Evolutionary conservation across 2,113 vertebrate genomes (phyloP).

Genomic region (Centropus bengalensis): DNA sequence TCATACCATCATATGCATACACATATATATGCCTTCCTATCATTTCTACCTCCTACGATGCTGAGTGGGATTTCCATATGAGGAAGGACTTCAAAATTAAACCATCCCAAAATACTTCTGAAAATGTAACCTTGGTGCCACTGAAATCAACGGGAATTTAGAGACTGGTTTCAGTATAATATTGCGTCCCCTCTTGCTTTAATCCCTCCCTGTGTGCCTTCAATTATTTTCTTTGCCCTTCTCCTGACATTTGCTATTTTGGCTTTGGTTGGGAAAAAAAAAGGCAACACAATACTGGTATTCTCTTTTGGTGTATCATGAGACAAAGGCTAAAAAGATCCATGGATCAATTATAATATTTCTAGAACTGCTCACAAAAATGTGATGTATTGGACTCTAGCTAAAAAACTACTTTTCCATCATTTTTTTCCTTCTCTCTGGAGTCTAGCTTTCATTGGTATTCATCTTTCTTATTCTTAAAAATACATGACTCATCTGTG

Average conservation of each 20-base stretch:
- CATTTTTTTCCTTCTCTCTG: conserved; percentile 2
- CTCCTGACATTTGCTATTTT: conserved; percentile 45
- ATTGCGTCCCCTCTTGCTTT: conserved; percentile 1
- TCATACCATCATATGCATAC: conserved; percentile 61
- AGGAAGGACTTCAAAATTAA: conserved; percentile 61
- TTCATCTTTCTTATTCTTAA: neutral
- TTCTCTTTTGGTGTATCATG: neutral
- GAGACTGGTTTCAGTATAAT: neutral
- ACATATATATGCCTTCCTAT: conserved; percentile 67
- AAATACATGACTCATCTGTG: neutral
- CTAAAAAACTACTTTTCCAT: neutral
- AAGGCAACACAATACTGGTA: conserved; percentile 13
- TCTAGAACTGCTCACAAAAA: neutral
- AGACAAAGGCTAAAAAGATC: neutral
- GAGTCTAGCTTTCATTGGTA: neutral
- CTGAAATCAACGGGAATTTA: neutral
- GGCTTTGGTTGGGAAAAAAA: neutral
- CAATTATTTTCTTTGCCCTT: conserved; percentile 28
- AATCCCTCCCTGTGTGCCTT: neutral
- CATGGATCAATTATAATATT: neutral
- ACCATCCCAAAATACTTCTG: conserved; percentile 48
- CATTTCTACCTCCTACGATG: conserved; percentile 56
- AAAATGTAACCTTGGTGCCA: conserved; percentile 22
- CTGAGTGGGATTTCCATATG: conserved; percentile 66
- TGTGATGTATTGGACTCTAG: neutral